phyloP scores from a whole-genome alignment of 2,888 invertebrate genomes.

The Tethea ocularis region DNA sequence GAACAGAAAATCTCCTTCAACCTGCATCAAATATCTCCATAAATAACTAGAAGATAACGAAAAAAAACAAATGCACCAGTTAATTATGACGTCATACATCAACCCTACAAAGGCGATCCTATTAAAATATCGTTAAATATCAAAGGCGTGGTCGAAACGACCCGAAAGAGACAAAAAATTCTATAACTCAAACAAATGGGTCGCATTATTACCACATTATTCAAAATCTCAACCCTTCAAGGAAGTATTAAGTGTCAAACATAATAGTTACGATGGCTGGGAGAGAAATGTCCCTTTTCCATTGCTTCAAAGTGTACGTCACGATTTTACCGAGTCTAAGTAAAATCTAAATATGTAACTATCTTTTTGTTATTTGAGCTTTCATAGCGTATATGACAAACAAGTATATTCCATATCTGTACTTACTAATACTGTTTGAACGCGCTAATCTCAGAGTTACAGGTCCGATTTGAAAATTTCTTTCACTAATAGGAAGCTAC shows the following conservation, averaged over 20 bases:
- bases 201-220: conserved; percentile 59
- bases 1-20: not conserved
- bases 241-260: conserved; percentile 80
- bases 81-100: conserved; percentile 81
- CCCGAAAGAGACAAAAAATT: conserved; percentile 37
- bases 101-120: conserved; percentile 47
- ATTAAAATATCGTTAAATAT: conserved; percentile 63
- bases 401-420: too few species aligned
- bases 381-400: too few species aligned
- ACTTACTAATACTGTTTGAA: too few species aligned
- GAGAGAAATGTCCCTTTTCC: conserved; percentile 40
- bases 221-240: conserved; percentile 55
- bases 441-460: too few species aligned
- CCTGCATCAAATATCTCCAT: conserved; percentile 12
- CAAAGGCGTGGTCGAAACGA: conserved; percentile 32
- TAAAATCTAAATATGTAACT: too few species aligned
- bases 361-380: too few species aligned
- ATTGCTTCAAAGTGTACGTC: conserved; percentile 27
- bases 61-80: conserved; percentile 49
- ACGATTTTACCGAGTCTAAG: not conserved
- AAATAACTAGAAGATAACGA: conserved; percentile 16
- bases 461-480: too few species aligned
- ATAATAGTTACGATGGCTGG: conserved; percentile 64
- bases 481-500: too few species aligned
- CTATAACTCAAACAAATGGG: conserved; percentile 65